Evolutionary conservation across 2,888 invertebrate genomes (phyloP).

Genomic region (Celastrina argiolus): DNA sequence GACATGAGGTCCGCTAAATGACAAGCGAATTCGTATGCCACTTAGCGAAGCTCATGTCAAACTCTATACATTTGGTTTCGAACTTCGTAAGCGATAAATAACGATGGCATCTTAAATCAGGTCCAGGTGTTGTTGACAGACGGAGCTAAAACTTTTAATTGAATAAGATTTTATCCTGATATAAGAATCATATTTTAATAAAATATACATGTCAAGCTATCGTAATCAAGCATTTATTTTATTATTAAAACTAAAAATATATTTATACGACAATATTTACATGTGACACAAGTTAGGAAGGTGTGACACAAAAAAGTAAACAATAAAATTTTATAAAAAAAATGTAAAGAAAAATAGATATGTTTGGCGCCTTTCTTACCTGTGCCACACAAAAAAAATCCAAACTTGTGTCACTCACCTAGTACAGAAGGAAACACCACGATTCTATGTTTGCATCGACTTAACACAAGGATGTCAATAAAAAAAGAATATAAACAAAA

Average conservation of each 20-base stretch:
- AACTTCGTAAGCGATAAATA: too few relatives aligned
- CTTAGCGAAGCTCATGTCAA: too few relatives aligned
- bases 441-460: conserved; percentile 24
- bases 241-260: background rate
- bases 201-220: too few relatives aligned
- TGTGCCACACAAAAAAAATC: conserved; percentile 69
- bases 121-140: too few relatives aligned
- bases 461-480: conserved; percentile 29
- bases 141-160: too few relatives aligned
- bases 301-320: conserved; percentile 67
- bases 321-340: conserved; percentile 31
- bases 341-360: conserved; percentile 30
- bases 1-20: too few relatives aligned
- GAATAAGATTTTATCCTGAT: too few relatives aligned
- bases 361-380: conserved; percentile 67
- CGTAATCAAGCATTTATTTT: too few relatives aligned
- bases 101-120: too few relatives aligned
- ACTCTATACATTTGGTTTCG: too few relatives aligned
- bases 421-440: conserved; percentile 39
- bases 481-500: conserved; percentile 32
- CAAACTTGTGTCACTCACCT: conserved; percentile 78
- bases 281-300: conserved; percentile 78
- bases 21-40: too few relatives aligned
- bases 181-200: too few relatives aligned
- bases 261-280: conserved; percentile 34